Evolutionary conservation across 37 sponge, comb jelly and placozoan genomes (phyloP).

Genomic region (Diacarnus erythraeanus): DNA sequence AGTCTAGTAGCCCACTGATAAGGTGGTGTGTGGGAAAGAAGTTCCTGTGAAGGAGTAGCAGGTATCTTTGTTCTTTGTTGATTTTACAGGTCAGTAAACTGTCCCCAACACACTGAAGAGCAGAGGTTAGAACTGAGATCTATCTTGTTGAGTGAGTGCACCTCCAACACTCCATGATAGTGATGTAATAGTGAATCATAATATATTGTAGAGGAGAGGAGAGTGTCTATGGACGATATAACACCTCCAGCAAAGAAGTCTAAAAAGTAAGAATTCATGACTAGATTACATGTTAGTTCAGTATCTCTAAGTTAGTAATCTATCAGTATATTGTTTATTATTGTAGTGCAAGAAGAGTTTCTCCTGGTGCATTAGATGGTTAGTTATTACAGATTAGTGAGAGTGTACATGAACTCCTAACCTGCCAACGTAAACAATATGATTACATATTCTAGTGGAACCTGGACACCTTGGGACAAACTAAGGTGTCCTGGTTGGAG

Average conservation of each 20-base stretch:
- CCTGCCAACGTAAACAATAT: no score
- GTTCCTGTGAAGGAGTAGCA: no score
- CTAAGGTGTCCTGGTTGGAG: no score
- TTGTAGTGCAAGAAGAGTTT: background rate
- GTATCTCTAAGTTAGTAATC: no score
- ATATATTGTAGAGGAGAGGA: slow-evolving; percentile 1
- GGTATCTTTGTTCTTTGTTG: background rate
- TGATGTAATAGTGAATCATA: background rate
- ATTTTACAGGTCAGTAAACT: slow-evolving; percentile 60
- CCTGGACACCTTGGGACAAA: no score
- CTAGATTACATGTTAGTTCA: no score
- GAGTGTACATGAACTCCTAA: no score
- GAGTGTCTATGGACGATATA: background rate
- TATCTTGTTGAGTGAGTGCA: background rate
- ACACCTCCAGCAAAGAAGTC: slow-evolving; percentile 4
- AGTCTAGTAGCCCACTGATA: no score
- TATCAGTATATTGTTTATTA: background rate
- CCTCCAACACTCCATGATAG: background rate
- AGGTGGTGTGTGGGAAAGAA: no score
- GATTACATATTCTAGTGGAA: no score
- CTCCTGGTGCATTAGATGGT: slow-evolving; percentile 16
- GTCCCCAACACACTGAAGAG: slow-evolving; percentile 86
- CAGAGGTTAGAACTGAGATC: slow-evolving; percentile 29
- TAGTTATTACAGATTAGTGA: background rate
- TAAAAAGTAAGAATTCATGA: background rate